phyloP scores from a whole-genome alignment of 2,888 invertebrate species.

The Rapana venosa region DNA sequence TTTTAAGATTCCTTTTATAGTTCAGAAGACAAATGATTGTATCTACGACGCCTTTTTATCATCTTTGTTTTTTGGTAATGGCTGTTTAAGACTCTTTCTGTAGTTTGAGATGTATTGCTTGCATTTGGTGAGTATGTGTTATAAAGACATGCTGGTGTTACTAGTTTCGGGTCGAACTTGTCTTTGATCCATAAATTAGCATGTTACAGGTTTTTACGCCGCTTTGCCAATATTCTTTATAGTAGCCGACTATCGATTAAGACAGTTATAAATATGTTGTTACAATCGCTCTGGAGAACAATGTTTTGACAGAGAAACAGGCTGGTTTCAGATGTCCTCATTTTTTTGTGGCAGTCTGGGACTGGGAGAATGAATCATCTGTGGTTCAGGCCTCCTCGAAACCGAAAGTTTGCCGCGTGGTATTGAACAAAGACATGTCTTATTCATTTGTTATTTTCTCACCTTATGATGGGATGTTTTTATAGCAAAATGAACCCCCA shows the following conservation, averaged over 20 bases:
- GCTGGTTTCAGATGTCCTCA: neutral
- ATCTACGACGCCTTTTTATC: neutral
- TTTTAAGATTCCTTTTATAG: conserved; percentile 21
- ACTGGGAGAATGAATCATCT: conserved; percentile 10
- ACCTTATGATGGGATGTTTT: too few relatives aligned
- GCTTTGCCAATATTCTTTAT: neutral
- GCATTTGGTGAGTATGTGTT: neutral
- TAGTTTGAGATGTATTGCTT: neutral
- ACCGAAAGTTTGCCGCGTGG: conserved; percentile 8
- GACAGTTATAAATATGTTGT: neutral
- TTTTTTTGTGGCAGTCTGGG: conserved; percentile 9
- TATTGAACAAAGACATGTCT: too few relatives aligned
- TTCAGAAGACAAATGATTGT: neutral
- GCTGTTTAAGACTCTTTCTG: neutral
- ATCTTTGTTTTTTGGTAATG: neutral
- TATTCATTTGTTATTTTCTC: too few relatives aligned
- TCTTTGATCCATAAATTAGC: conserved; percentile 13
- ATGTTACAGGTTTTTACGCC: neutral
- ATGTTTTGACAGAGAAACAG: neutral
- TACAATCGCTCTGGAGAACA: neutral
- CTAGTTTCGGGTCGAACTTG: conserved; percentile 20
- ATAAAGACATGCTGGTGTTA: neutral
- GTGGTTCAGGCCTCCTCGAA: neutral
- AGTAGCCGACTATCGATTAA: neutral
- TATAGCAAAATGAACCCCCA: too few relatives aligned